Base-by-base conservation (phyloP, 2,797 vertebrate genomes). In the Hafferia zeledoni region DNA sequence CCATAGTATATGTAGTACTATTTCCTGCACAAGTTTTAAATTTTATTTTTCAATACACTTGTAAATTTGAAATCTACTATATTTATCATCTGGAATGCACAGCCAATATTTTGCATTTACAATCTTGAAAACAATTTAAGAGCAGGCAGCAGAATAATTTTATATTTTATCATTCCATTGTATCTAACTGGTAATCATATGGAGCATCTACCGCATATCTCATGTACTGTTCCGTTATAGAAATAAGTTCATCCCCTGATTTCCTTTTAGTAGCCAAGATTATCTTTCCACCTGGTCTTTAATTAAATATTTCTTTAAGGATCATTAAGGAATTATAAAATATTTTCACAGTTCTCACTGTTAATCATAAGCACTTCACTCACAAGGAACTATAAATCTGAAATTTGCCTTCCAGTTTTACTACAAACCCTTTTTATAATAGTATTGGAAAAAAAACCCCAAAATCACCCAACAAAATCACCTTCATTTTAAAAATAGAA, bases 391-490 rank as follows among this genome's bases (percentile, higher is more conserved):
- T 76, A 60, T 49, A 71, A 80, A 90, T 79, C 43, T 83, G 75
- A 85, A 92, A 94, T 87, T 76, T 60, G 60, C 64, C 69, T 94
- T 97, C 81, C 60, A 89, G 33, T 80, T 87, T 95, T 71, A 46
- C 60, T 89, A 69, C 43, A 91, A 89, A 67, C 57, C 7, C 30
- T 89, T 91, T 94, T 18, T 17, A 68, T 35, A 88, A 49, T 17
- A 91, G 19, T 69, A 76, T n/a, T 3, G 13, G 10, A 43, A 87
- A 89, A 91, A 92, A 80, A 76, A 4, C 2, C 3, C 4, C 39
- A 28, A 76, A 70, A 50, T 15, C 14, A 83, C 52, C 13, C 53
- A 55, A 81, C 20, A 64, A 60, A 70, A 13, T 1, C 2, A 8
- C 12, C 50, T 87, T 83, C 13, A 67, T 60, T 95, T 89, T 63